Evolutionary conservation across 2,797 vertebrate genomes (phyloP), one percentile per base, ranked within the genome.

Genomic region (Molossus molossus): DNA sequence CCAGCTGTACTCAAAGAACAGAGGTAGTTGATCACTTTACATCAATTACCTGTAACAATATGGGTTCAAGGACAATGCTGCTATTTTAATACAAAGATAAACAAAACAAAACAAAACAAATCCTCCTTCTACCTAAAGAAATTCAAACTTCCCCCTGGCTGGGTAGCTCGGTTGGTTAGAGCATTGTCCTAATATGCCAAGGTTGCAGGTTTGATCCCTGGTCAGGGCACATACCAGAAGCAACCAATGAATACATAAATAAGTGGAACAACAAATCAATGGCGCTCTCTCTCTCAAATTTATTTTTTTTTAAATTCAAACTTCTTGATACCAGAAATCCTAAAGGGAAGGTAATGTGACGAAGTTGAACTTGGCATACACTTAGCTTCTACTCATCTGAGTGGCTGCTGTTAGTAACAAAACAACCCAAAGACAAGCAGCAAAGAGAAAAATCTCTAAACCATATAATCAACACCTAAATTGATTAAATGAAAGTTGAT

Each of bases 381-480:
- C 48, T 64, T 87, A 77, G 58, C 3, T 82, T 62, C 53, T 94
- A 57, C 5, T n/a, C 60, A 92, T 65, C 27, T 83, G 62, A 62
- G 23, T 82, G 48, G 27, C 21, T 75, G 53, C 69, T 72, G 25
- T 69, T 37, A 81, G 33, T 53, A 84, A 92, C 72, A 82, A 94
- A 91, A 88, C 60, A 25, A 72, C 27, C 84, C 67, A 92, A 94
- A 93, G 48, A 50, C 69, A 87, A 84, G 33, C 25, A 85, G 82
- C 67, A 91, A 55, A 93, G 37, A 70, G 4, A n/a, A 92, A 58
- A 90, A 50, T 25, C 69, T 20, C 62, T n/a, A 67, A 75, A 76
- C 8, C 23, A 33, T 3, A 45, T 3, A 48, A 67, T 53, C 53
- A 69, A 53, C 27, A 50, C 29, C 9, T 70, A 62, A 92, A 15